A percentile compares a stretch with the other conserved stretches of the same genome.
Conservation (phyloP, 2,113 vertebrate genomes). For the Scalopus aquaticus region DNA sequence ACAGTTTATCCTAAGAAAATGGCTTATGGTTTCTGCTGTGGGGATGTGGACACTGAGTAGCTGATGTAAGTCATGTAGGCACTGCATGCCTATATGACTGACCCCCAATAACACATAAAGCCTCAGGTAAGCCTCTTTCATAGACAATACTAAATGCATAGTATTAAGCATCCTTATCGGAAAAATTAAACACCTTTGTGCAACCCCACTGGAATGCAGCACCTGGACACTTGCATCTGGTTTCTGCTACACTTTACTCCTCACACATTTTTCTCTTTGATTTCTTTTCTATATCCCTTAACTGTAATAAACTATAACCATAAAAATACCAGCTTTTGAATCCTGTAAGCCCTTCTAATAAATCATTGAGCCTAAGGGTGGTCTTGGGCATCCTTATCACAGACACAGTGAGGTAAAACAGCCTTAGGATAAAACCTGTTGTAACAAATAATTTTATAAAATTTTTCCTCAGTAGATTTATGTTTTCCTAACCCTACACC, state of each 20-base stretch:
- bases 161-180: not conserved
- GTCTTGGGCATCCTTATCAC: not conserved
- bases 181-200: not conserved
- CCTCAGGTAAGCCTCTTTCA: not conserved
- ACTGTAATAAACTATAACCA: not conserved
- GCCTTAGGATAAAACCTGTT: not conserved
- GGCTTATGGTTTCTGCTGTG: not conserved
- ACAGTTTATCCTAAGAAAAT: not conserved
- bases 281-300: not conserved
- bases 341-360: not conserved
- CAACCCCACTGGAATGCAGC: not conserved
- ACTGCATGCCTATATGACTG: not conserved
- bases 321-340: not conserved
- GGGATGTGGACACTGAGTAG: not conserved
- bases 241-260: not conserved
- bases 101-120: not conserved
- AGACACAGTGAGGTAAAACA: not conserved
- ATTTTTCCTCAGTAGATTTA: not conserved
- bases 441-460: not conserved
- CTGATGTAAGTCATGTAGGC: not conserved
- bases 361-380: not conserved
- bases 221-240: not conserved
- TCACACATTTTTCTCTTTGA: not conserved
- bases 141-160: rapidly evolving
- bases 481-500: not conserved